phyloP scores from a whole-genome alignment of 2,797 vertebrate genomes.

The Lateolabrax maculatus region DNA sequence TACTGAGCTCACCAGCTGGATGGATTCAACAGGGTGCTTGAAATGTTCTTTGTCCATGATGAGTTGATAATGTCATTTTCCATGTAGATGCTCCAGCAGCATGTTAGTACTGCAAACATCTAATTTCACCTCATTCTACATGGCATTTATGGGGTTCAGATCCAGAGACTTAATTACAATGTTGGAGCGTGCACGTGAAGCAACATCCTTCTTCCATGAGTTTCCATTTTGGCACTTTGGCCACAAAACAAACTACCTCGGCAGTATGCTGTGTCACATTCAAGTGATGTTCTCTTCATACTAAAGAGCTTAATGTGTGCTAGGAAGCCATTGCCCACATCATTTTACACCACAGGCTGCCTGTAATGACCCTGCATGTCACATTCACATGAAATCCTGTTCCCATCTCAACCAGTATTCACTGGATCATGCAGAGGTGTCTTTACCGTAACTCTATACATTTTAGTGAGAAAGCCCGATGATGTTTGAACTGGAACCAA shows the following conservation, averaged over 20 bases:
- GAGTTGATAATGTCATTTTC: not conserved
- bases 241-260: conserved; percentile 17
- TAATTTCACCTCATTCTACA: not conserved
- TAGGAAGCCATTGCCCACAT: not conserved
- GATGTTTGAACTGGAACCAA: not conserved
- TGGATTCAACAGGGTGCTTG: not conserved
- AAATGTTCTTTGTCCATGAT: not conserved
- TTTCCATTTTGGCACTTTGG: conserved; percentile 12
- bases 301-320: conserved; percentile 1
- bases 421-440: not conserved
- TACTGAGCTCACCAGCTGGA: too few relatives aligned
- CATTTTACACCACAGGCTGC: conserved; percentile 2
- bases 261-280: conserved; percentile 2
- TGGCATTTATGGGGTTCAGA: not conserved
- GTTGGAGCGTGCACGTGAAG: not conserved
- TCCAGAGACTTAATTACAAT: not conserved
- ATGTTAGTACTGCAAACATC: not conserved
- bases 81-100: not conserved
- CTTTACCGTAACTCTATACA: not conserved
- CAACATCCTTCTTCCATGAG: conserved; percentile 7
- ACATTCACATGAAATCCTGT: not conserved
- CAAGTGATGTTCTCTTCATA: conserved; percentile 1
- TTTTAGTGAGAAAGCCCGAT: not conserved
- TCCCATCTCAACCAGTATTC: not conserved
- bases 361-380: not conserved